Conservation (phyloP, 2,113 vertebrate genomes). For the Aphyosemion australe region DNA sequence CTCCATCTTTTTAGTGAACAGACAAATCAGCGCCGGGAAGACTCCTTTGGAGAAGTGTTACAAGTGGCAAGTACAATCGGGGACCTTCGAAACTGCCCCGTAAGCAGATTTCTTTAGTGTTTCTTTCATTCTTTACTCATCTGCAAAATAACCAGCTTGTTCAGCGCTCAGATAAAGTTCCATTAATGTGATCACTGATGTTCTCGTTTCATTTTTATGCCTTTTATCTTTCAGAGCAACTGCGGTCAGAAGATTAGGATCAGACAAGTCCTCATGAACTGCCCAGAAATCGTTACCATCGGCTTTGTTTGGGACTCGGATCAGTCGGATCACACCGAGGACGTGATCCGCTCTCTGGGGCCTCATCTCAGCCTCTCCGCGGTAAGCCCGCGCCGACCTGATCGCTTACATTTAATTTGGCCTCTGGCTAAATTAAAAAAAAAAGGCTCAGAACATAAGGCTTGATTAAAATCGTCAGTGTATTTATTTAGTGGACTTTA, state of each 20-base stretch:
- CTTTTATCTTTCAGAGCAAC: constrained; percentile 83
- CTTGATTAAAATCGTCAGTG: neutral
- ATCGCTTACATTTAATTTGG: neutral
- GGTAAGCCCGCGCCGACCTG: constrained; percentile 71
- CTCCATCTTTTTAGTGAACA: constrained; percentile 83
- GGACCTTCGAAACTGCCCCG: constrained; percentile 94
- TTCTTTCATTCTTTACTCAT: neutral
- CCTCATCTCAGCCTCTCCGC: constrained; percentile 88
- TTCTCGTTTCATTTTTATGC: neutral
- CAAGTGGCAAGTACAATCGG: constrained; percentile 91
- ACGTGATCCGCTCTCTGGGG: constrained; percentile 88
- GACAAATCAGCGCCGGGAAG: constrained; percentile 85
- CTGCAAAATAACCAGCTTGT: neutral
- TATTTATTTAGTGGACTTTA: neutral
- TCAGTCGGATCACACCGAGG: constrained; percentile 92
- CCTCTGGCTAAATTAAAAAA: neutral
- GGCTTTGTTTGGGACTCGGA: constrained; percentile 97
- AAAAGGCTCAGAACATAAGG: neutral
- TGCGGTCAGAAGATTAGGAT: constrained; percentile 96
- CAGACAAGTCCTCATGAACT: constrained; percentile 96
- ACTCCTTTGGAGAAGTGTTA: constrained; percentile 92
- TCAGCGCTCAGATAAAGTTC: neutral
- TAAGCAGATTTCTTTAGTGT: constrained; percentile 68
- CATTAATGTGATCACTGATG: neutral
- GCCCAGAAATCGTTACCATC: constrained; percentile 94